A percentile compares a stretch with the other conserved stretches of the same genome.
Evolutionary conservation across 2,797 vertebrate species (phyloP).

Genomic region (Pseudopleuronectes americanus): DNA sequence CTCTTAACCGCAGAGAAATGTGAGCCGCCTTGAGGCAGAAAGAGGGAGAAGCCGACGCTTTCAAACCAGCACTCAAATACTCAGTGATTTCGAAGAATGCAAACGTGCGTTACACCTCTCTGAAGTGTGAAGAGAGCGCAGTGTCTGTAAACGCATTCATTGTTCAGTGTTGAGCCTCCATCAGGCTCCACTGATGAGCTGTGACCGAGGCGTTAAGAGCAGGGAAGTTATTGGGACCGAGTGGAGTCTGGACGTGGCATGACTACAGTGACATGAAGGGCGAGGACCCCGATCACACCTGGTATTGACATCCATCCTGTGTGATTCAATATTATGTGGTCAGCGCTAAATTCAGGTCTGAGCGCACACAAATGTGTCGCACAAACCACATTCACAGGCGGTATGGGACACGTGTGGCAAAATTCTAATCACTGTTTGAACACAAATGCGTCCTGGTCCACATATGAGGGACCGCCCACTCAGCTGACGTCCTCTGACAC

Average conservation of each 20-base stretch:
- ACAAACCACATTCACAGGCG: too few species aligned
- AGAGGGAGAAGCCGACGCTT: slow-evolving; percentile 12
- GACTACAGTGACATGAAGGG: slow-evolving; percentile 14
- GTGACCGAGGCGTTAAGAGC: slow-evolving; percentile 48
- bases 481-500: too few species aligned
- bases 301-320: too few species aligned
- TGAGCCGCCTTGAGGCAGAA: slow-evolving; percentile 21
- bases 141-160: slow-evolving; percentile 50
- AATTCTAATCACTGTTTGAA: too few species aligned
- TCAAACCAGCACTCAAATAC: slow-evolving; percentile 42
- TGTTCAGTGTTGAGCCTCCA: slow-evolving; percentile 45
- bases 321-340: too few species aligned
- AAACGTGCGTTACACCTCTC: slow-evolving; percentile 46
- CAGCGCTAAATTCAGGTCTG: too few species aligned
- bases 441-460: too few species aligned
- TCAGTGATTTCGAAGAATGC: slow-evolving; percentile 32
- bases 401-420: too few species aligned
- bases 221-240: too few species aligned
- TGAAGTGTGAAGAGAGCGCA: slow-evolving; percentile 44
- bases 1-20: slow-evolving; percentile 32
- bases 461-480: too few species aligned
- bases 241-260: slow-evolving; percentile 32
- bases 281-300: too few species aligned
- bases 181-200: slow-evolving; percentile 46
- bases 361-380: too few species aligned